Percentiles rank a stretch among this genome's conserved stretches.
Conservation (phyloP, 2,888 invertebrate genomes). For the Cryptocephalus moraei region DNA sequence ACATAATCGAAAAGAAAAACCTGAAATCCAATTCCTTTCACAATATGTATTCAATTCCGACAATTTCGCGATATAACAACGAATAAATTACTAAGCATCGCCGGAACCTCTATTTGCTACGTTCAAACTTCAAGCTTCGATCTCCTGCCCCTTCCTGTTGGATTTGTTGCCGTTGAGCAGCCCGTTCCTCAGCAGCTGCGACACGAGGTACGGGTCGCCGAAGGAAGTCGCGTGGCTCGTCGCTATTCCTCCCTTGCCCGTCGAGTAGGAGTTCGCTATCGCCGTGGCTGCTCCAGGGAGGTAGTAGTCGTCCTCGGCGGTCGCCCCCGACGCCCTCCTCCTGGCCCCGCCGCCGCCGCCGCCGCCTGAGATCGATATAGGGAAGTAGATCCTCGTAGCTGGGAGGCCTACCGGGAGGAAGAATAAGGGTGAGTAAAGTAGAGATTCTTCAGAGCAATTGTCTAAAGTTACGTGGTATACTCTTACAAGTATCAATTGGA, state of each 20-base stretch:
- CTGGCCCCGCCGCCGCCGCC: slow-evolving; percentile 30
- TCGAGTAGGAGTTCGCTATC: slow-evolving; percentile 64
- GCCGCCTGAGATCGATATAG: slow-evolving; percentile 51
- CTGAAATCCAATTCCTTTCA: too few relatives aligned
- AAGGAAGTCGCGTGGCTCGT: slow-evolving; percentile 65
- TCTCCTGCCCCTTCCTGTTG: background rate
- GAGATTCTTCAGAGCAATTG: too few relatives aligned
- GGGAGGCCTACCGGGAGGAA: too few relatives aligned
- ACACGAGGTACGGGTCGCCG: slow-evolving; percentile 46
- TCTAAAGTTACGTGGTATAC: too few relatives aligned
- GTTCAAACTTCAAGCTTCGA: background rate
- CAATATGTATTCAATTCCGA: too few relatives aligned
- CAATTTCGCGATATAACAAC: too few relatives aligned
- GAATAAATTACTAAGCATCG: too few relatives aligned
- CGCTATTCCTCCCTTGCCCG: slow-evolving; percentile 57
- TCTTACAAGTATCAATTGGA: too few relatives aligned
- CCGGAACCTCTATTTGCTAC: too few relatives aligned
- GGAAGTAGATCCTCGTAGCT: slow-evolving; percentile 45
- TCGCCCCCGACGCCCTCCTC: slow-evolving; percentile 24
- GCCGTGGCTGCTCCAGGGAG: slow-evolving; percentile 52
- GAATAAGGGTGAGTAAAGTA: too few relatives aligned
- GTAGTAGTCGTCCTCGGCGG: slow-evolving; percentile 29
- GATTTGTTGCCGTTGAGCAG: slow-evolving; percentile 11
- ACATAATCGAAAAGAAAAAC: too few relatives aligned
- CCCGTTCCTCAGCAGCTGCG: slow-evolving; percentile 30